phyloP scores from a whole-genome alignment of 2,888 invertebrate species.

The Stenodema calcarata region DNA sequence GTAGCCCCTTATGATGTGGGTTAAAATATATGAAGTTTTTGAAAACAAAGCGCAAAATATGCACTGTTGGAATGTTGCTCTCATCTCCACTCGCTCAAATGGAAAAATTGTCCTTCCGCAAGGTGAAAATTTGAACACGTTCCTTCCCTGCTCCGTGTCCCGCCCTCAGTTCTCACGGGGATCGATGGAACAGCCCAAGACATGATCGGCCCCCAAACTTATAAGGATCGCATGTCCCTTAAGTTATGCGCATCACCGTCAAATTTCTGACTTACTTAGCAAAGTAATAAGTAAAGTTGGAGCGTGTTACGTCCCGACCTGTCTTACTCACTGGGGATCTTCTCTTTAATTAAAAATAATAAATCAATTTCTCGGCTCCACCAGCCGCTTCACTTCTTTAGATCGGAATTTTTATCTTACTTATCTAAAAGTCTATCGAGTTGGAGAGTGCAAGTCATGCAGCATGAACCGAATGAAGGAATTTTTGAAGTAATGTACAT shows the following conservation, averaged over 20 bases:
- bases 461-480: too few species aligned
- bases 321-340: conserved; percentile 4
- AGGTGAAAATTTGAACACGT: too few species aligned
- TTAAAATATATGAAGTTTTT: too few species aligned
- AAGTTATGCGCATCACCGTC: conserved; percentile 8
- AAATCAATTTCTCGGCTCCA: background rate
- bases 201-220: background rate
- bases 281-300: conserved; percentile 52
- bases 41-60: too few species aligned
- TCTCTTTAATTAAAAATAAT: conserved; percentile 32
- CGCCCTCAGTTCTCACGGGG: background rate
- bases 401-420: background rate
- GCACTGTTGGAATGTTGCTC: too few species aligned
- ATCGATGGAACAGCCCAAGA: background rate
- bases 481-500: too few species aligned
- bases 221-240: conserved; percentile 5
- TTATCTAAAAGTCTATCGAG: too few species aligned
- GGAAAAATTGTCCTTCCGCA: too few species aligned
- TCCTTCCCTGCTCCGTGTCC: background rate
- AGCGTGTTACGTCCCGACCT: conserved; percentile 28
- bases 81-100: too few species aligned
- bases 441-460: too few species aligned
- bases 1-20: too few species aligned
- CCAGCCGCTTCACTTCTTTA: background rate
- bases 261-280: conserved; percentile 22